Evolutionary conservation across 2,797 vertebrate genomes (phyloP).

Genomic region (Esox lucius): DNA sequence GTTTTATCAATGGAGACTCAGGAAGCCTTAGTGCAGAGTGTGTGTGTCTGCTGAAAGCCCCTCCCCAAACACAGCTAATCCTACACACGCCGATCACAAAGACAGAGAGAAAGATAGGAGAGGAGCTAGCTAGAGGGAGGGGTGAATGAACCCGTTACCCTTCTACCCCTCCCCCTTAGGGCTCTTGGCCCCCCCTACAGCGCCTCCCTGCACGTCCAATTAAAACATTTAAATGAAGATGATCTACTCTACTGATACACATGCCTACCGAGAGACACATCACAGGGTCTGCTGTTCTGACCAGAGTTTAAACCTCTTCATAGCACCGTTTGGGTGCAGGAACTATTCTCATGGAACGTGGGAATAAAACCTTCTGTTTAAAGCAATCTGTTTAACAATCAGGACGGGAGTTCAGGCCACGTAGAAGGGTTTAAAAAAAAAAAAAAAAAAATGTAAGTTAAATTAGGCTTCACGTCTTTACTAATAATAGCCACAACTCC

Average conservation of each 20-base stretch:
- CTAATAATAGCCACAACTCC: too few relatives aligned
- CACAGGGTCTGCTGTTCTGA: too few relatives aligned
- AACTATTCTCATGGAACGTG: too few relatives aligned
- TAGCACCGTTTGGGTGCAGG: too few relatives aligned
- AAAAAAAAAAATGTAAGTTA: too few relatives aligned
- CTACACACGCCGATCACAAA: conserved; percentile 28
- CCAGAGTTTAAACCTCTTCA: too few relatives aligned
- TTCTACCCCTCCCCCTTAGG: background rate
- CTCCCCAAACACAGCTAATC: conserved; percentile 3
- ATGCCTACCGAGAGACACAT: too few relatives aligned
- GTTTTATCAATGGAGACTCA: background rate
- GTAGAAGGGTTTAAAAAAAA: too few relatives aligned
- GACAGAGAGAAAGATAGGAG: conserved; percentile 43
- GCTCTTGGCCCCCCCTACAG: conserved; percentile 18
- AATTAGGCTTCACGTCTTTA: conserved; percentile 3
- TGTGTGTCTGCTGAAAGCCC: background rate
- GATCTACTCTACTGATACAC: too few relatives aligned
- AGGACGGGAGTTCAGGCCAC: background rate
- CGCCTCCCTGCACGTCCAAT: conserved; percentile 46
- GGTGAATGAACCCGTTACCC: conserved; percentile 64
- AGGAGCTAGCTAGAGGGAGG: conserved; percentile 44
- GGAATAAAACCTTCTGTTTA: too few relatives aligned
- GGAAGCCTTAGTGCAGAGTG: background rate
- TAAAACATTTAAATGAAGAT: too few relatives aligned
- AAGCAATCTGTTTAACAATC: too few relatives aligned